Base-by-base conservation (phyloP, 2,797 vertebrate species). In the Scyliorhinus canicula region DNA sequence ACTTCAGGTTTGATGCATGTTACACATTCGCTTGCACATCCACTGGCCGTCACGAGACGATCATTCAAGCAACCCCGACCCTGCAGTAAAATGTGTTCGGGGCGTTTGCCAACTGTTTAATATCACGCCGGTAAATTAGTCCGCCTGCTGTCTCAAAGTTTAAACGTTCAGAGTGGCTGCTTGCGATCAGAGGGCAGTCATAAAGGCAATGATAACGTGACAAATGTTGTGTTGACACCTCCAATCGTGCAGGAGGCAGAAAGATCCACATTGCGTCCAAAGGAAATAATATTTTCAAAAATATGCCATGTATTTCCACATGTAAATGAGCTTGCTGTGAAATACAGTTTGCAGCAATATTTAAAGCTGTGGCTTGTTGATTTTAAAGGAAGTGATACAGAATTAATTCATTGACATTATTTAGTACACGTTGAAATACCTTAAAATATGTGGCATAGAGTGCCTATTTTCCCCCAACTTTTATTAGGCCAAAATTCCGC, bases 161-260 rank as follows among this genome's bases (percentile, higher is more conserved):
- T 90, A 16, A 63, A n/a, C 16, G 8, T 90, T 90, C 55, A 60
- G 40, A 63, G 88, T 63, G 86, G 55, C 55, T 60, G 86, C 21
- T 90, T 90, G 60, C 88, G 44, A 91, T 28, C n/a, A 91, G 57
- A 44, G 88, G n/a, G n/a, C 88, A 91, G 26, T 8, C n/a, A 65
- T 40, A 63, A 85, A 88, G 55, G 85, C 88, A 91, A 91, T 44
- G 88, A 91, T 91, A 65, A 91, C n/a, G 60, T 91, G 88, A 91
- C 88, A 91, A 91, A 91, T 65, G 35, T 63, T 63, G n/a, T 65
- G 60, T 91, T 65, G 65, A 65, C n/a, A 44, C 60, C 60, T 44
- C 65, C 9, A 65, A 11, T 65, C 21, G 60, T 24, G 88, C n/a
- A 63, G 44, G n/a, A 26, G n/a, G 19, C 57, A n/a, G 60, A 65